Conservation (phyloP, 2,113 vertebrate genomes). For the Notarius quadriscutis region DNA sequence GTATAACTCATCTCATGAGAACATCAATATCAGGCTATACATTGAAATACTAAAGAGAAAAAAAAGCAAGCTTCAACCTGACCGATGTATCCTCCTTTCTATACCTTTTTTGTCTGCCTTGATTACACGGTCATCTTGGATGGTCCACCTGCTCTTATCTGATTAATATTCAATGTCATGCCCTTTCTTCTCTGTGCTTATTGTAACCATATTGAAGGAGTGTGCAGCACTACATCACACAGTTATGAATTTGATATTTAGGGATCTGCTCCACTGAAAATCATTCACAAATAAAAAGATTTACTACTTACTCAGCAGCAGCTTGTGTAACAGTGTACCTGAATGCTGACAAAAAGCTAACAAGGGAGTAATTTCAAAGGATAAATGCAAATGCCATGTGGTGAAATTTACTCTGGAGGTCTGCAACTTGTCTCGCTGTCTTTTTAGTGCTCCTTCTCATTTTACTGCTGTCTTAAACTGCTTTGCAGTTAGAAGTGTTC, state of each 20-base stretch:
- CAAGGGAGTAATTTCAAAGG: background rate
- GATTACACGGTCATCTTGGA: background rate
- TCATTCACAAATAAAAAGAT: background rate
- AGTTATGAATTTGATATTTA: background rate
- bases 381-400: background rate
- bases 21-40: background rate
- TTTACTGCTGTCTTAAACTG: conserved; percentile 8
- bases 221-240: conserved; percentile 13
- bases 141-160: background rate
- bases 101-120: conserved; percentile 10
- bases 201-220: conserved; percentile 33
- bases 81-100: background rate
- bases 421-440: conserved; percentile 5
- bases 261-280: background rate
- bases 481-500: conserved; percentile 42
- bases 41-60: background rate
- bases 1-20: background rate
- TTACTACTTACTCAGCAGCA: background rate
- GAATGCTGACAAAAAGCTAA: conserved; percentile 7
- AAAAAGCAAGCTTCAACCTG: background rate
- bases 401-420: conserved; percentile 1
- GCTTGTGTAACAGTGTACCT: background rate
- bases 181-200: conserved; percentile 39
- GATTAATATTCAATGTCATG: background rate
- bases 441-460: conserved; percentile 41